Evolutionary conservation across 1,140 invertebrate genomes (phyloP).

Genomic region (Plutomurus gul): DNA sequence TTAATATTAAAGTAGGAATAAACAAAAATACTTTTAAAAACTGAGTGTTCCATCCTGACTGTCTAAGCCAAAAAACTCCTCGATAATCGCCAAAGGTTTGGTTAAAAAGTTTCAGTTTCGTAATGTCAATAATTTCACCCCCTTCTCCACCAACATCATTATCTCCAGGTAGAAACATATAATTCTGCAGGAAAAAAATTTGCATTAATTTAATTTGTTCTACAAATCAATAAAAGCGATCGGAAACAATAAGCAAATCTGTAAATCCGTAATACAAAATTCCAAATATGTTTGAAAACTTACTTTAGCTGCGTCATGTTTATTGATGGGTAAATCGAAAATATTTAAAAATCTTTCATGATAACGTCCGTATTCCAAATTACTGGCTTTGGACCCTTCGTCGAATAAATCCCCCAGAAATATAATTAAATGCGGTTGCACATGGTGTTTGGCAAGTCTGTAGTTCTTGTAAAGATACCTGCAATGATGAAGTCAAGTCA

Average conservation of each 20-base stretch:
- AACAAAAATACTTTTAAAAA: constrained; percentile 69
- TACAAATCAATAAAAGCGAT: neutral
- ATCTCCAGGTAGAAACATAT: constrained; percentile 85
- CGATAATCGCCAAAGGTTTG: constrained; percentile 71
- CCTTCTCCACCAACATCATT: constrained; percentile 93
- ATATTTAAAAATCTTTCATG: constrained; percentile 71
- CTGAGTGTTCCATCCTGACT: constrained; percentile 58
- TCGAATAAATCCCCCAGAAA: constrained; percentile 92
- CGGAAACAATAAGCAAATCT: too few relatives aligned
- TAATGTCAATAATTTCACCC: constrained; percentile 69
- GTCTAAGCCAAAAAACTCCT: constrained; percentile 32
- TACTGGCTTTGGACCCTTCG: constrained; percentile 79
- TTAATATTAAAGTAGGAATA: constrained; percentile 26
- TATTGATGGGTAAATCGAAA: constrained; percentile 57
- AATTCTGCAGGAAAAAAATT: constrained; percentile 65
- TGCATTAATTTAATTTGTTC: neutral
- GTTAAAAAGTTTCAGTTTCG: constrained; percentile 78
- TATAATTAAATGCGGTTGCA: constrained; percentile 81
- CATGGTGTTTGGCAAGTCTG: constrained; percentile 68
- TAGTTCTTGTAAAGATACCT: constrained; percentile 83
- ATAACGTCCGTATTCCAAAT: constrained; percentile 71
- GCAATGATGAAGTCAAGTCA: constrained; percentile 55
- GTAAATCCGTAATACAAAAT: neutral
- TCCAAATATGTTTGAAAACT: neutral
- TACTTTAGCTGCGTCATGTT: neutral